phyloP scores from a whole-genome alignment of 2,888 invertebrate genomes.

The Papilio demoleus region DNA sequence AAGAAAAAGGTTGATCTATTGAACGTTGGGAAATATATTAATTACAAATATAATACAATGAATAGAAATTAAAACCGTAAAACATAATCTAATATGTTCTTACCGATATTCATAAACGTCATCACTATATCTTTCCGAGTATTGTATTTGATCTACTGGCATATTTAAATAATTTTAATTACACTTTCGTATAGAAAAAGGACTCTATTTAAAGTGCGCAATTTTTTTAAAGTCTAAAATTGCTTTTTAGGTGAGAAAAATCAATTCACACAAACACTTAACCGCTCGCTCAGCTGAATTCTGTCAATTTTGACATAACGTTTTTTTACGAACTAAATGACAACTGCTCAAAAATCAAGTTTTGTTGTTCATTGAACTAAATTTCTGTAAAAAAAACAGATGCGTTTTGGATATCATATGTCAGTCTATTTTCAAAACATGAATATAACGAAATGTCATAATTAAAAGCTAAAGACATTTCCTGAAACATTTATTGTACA shows the following conservation, averaged over 20 bases:
- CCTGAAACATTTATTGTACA: no score
- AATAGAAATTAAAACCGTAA: constrained; percentile 22
- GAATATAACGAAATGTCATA: no score
- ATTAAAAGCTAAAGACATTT: no score
- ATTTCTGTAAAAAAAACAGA: not conserved
- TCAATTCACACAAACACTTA: constrained; percentile 7
- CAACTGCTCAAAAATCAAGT: not conserved
- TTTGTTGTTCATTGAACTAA: not conserved
- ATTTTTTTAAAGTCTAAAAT: constrained; percentile 9
- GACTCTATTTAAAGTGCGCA: not conserved
- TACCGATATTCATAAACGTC: constrained; percentile 95
- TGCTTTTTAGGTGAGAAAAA: not conserved
- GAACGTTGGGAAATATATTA: not conserved
- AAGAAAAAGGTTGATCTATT: not conserved
- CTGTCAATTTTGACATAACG: constrained; percentile 35
- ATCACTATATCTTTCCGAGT: constrained; percentile 95
- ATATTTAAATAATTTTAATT: constrained; percentile 62
- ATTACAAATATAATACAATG: constrained; percentile 5
- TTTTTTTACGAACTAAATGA: constrained; percentile 6
- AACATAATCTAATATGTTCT: constrained; percentile 42
- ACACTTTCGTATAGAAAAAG: constrained; percentile 1
- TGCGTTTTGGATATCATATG: not conserved
- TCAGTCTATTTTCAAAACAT: no score
- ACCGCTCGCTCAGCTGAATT: constrained; percentile 33
- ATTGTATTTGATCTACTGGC: constrained; percentile 93